These are phyloP conservation scores for Crocodylus rhombifer DNA, from an alignment of 2,797 vertebrate species.

Conservation along the genomic window DNA sequence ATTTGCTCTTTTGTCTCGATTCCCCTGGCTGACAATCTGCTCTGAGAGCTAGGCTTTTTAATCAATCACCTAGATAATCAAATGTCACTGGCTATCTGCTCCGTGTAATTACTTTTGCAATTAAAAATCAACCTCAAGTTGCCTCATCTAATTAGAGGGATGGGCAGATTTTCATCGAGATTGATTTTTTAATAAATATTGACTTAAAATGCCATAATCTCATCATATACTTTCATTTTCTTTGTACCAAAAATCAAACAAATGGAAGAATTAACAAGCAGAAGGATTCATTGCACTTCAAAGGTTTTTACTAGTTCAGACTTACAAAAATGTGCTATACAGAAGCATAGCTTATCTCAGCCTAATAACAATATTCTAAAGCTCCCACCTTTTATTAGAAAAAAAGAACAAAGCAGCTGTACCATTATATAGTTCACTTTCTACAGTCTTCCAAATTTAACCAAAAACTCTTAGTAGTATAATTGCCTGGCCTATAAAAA, in stretches of 20 bases:
- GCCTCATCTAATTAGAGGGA: slow-evolving; percentile 99
- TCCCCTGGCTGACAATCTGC: slow-evolving; percentile 95
- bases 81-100: slow-evolving; percentile 99
- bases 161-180: slow-evolving; percentile 99
- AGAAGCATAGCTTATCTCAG: slow-evolving; percentile 90
- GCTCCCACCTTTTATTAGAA: slow-evolving; percentile 81
- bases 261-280: slow-evolving; percentile 87
- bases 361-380: slow-evolving; percentile 86
- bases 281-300: slow-evolving; percentile 85
- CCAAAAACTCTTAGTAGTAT: slow-evolving; percentile 35
- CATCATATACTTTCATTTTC: slow-evolving; percentile 97
- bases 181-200: slow-evolving; percentile 99
- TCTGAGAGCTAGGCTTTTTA: slow-evolving; percentile 97
- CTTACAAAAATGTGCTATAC: slow-evolving; percentile 79
- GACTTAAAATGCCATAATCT: slow-evolving; percentile 99
- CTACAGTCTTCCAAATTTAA: slow-evolving; percentile 68
- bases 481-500: slow-evolving; percentile 44
- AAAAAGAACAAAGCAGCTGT: slow-evolving; percentile 79
- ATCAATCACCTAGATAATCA: slow-evolving; percentile 99
- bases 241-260: slow-evolving; percentile 91
- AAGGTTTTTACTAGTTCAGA: slow-evolving; percentile 84
- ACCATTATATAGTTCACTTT: slow-evolving; percentile 71
- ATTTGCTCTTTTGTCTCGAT: slow-evolving; percentile 99
- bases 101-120: slow-evolving; percentile 99
- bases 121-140: slow-evolving; percentile 99